phyloP scores from a whole-genome alignment of 92 coral and sea anemone species.

The Micromussa lordhowensis region DNA sequence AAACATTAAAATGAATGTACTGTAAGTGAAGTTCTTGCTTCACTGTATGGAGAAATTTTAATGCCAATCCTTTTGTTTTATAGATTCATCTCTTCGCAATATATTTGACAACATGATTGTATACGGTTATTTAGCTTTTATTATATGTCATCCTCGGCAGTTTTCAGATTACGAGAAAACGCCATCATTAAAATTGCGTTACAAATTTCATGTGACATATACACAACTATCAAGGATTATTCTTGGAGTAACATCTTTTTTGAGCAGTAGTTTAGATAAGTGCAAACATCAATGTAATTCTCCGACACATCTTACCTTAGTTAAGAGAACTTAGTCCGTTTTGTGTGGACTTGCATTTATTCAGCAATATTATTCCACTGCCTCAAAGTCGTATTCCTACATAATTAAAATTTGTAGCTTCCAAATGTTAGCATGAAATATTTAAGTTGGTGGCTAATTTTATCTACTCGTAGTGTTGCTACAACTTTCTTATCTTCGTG shows the following conservation, averaged over 20 bases:
- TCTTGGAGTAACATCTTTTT: neutral
- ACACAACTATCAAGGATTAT: neutral
- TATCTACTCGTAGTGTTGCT: slow-evolving; percentile 54
- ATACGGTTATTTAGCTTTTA: neutral
- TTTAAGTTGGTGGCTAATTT: slow-evolving; percentile 86
- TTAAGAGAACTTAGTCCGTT: slow-evolving; percentile 5
- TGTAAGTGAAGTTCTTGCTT: neutral
- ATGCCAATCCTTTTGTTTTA: neutral
- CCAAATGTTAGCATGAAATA: slow-evolving; percentile 92
- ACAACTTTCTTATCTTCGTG: slow-evolving; percentile 34
- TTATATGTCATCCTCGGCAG: neutral
- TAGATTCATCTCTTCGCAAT: neutral
- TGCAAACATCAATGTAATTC: slow-evolving; percentile 14
- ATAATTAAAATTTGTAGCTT: slow-evolving; percentile 92
- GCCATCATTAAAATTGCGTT: slow-evolving; percentile 1
- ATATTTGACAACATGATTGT: slow-evolving; percentile 1
- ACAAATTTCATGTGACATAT: neutral
- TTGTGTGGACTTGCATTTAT: slow-evolving; percentile 16
- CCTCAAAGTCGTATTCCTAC: slow-evolving; percentile 75
- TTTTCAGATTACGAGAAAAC: neutral
- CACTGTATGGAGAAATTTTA: neutral
- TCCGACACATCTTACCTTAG: slow-evolving; percentile 12
- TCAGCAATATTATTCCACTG: slow-evolving; percentile 34
- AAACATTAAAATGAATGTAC: neutral
- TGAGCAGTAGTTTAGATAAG: neutral